These are phyloP conservation scores for Lithophane ornitopus DNA, from an alignment of 2,888 invertebrate genomes.

Conservation along the genomic window DNA sequence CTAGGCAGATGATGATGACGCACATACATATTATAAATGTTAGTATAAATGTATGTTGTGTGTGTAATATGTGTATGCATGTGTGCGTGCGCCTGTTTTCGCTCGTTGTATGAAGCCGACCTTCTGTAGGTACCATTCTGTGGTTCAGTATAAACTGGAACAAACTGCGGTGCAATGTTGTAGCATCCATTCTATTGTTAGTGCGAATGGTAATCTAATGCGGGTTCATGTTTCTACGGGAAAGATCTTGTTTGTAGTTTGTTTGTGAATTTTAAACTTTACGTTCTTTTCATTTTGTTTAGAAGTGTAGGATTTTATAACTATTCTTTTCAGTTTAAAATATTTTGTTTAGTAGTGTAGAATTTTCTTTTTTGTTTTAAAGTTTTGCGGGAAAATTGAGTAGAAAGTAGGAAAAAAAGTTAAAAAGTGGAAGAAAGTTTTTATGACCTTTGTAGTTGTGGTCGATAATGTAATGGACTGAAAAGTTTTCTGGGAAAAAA, in stretches of 20 bases:
- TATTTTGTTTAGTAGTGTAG: not conserved
- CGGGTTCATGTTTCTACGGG: constrained; percentile 18
- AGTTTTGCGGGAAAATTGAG: not conserved
- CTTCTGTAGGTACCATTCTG: constrained; percentile 14
- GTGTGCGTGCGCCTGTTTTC: not conserved
- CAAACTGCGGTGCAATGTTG: constrained; percentile 27
- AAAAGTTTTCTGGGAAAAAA: not conserved
- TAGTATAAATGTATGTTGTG: too few relatives aligned
- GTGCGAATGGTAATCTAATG: constrained; percentile 44
- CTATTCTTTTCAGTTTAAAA: not conserved
- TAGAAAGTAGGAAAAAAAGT: not conserved
- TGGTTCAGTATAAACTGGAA: constrained; percentile 4
- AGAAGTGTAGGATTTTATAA: not conserved
- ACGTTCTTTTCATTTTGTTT: not conserved
- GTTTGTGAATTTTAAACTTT: constrained; percentile 5
- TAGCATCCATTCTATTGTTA: constrained; percentile 41
- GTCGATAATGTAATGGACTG: not conserved
- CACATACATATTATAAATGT: too few relatives aligned
- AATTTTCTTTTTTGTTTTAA: not conserved
- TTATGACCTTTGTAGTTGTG: not conserved
- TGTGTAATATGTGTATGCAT: too few relatives aligned
- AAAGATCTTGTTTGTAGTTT: constrained; percentile 11
- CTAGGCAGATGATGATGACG: too few relatives aligned
- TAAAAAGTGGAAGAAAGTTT: not conserved
- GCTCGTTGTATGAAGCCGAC: not conserved